phyloP scores from a whole-genome alignment of 2,888 invertebrate genomes.

The Trilocha varians region DNA sequence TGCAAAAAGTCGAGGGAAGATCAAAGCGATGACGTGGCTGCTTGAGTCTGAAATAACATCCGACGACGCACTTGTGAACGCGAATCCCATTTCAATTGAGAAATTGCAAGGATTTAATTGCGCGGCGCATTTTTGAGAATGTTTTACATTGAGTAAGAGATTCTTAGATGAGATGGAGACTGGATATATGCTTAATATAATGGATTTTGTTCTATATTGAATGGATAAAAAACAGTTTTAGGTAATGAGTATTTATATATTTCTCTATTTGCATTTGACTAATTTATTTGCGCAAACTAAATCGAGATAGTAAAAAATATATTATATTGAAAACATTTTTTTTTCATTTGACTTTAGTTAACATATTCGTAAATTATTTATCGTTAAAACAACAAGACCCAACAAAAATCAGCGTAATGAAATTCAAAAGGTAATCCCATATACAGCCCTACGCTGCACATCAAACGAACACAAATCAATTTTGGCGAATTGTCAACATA shows the following conservation, averaged over 20 bases:
- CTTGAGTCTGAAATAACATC: constrained; percentile 57
- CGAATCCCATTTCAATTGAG: constrained; percentile 14
- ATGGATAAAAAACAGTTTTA: too few species aligned
- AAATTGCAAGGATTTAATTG: constrained; percentile 12
- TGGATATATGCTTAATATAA: too few species aligned
- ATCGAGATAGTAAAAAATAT: too few species aligned
- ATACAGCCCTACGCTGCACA: constrained; percentile 14
- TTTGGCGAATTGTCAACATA: constrained; percentile 64
- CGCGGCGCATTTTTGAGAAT: background rate
- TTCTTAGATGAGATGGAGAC: too few species aligned
- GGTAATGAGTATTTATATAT: too few species aligned
- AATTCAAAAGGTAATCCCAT: constrained; percentile 4
- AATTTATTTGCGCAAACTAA: too few species aligned
- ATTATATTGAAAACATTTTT: too few species aligned
- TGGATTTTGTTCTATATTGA: too few species aligned
- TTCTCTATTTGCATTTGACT: too few species aligned
- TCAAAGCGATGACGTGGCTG: constrained; percentile 61
- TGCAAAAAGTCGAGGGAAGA: constrained; percentile 61
- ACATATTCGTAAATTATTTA: too few species aligned
- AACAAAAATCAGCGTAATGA: constrained; percentile 1
- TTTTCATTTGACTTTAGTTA: too few species aligned
- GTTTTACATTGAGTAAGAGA: background rate
- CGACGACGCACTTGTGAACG: constrained; percentile 31
- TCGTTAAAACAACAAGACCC: too few species aligned
- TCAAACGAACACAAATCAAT: constrained; percentile 62